Evolutionary conservation across 2,888 invertebrate genomes (phyloP), one percentile per base, ranked within the genome.

Genomic region (Scotopteryx bipunctaria): DNA sequence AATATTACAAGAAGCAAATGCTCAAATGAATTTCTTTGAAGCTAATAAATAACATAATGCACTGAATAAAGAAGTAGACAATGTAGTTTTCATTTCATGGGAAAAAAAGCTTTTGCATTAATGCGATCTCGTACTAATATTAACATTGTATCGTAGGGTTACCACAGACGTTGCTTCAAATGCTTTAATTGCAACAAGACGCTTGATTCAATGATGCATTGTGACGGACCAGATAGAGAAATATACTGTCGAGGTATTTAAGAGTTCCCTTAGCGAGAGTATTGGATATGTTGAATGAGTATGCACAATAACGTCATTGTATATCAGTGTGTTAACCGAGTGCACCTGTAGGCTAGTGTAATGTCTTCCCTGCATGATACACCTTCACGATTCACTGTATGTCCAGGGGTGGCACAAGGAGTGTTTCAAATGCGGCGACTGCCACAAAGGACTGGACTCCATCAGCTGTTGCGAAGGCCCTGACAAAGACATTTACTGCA

Each of bases 401-500:
- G 91, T 92, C 92, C 87, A 95, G 95, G 94, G 92, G 83, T 97
- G 96, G 96, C 97, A 97, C 93, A 96, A 91, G 93, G 95, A 96
- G 92, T 97, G 97, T 92, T 97, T 94, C 94, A 97, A 97, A 92
- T 97, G 97, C 92, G 96, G 93, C 83, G 93, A 94, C 72, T 97
- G 97, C 92, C 90, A 92, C 75, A 97, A 96, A 92, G 92, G 95
- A 81, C 93, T 97, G 92, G 97, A 97, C 92, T 97, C 97, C 66
- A 94, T 95, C 78, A 95, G 95, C 91, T 96, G 96, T 92, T 97
- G 97, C 89, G 97, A 97, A 90, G 98, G 96, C 77, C 95, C 98
- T 73, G 97, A 98, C 86, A 96, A 96, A 92, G 96, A 98, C 83
- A 96, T 98, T 92, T 98, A 97, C 92, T 98, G 98, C 92, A 98